These are phyloP conservation scores for Arctia plantaginis DNA, from an alignment of 2,888 invertebrate species.

Conservation along the genomic window DNA sequence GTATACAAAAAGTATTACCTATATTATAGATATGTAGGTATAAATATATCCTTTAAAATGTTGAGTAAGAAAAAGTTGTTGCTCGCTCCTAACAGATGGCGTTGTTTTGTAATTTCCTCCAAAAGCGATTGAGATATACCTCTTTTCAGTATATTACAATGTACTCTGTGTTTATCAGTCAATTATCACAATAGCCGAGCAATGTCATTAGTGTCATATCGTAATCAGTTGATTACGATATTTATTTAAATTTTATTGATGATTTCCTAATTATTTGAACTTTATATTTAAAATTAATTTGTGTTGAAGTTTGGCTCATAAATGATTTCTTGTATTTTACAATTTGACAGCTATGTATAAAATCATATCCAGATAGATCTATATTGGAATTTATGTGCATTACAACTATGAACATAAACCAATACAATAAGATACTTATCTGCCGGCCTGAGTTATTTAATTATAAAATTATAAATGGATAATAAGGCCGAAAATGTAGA, in stretches of 20 bases:
- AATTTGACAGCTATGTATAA: neutral
- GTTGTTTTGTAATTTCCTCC: no score
- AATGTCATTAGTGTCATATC: constrained; percentile 3
- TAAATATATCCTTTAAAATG: no score
- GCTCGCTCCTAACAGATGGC: no score
- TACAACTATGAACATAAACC: neutral
- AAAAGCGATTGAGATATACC: no score
- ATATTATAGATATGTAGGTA: no score
- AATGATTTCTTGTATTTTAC: neutral
- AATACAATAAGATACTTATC: neutral
- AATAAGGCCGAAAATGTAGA: neutral
- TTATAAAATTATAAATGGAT: neutral
- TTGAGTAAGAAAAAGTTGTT: no score
- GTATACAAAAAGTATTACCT: no score
- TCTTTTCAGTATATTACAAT: no score
- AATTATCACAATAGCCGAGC: neutral
- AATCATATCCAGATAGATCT: neutral
- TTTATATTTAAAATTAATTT: neutral
- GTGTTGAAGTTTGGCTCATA: neutral
- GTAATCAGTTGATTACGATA: constrained; percentile 1
- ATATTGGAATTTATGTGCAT: neutral
- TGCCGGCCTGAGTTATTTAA: neutral
- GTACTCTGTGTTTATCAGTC: no score
- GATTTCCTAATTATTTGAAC: neutral
- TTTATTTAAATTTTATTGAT: neutral